Percentiles rank a stretch among this genome's conserved stretches.
Conservation (phyloP, 2,113 vertebrate species). For the Calyptomena viridis region DNA sequence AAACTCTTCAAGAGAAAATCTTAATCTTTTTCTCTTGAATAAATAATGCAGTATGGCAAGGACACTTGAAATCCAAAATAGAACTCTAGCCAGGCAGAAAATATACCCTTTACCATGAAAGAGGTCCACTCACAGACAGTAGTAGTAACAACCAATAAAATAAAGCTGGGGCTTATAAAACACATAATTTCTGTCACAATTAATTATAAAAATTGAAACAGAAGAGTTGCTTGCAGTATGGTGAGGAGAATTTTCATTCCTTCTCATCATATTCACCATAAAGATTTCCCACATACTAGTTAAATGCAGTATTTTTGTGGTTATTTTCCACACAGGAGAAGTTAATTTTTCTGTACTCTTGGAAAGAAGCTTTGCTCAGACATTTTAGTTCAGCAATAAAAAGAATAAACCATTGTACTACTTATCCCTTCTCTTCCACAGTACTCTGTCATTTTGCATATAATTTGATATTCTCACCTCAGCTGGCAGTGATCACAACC, state of each 20-base stretch:
- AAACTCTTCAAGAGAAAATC: slow-evolving; percentile 23
- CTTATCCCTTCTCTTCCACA: background rate
- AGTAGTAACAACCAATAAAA: slow-evolving; percentile 20
- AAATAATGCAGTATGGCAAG: slow-evolving; percentile 21
- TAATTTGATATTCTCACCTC: background rate
- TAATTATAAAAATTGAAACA: slow-evolving; percentile 24
- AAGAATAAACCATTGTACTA: background rate
- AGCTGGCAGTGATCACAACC: background rate
- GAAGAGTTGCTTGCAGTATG: background rate
- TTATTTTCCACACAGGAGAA: background rate
- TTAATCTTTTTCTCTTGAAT: slow-evolving; percentile 35
- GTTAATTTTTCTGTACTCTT: background rate
- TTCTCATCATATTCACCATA: background rate
- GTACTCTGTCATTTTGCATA: background rate
- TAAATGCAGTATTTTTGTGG: background rate
- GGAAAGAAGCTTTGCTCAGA: background rate
- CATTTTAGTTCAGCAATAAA: background rate
- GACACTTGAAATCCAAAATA: slow-evolving; percentile 24
- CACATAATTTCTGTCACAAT: slow-evolving; percentile 22
- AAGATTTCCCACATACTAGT: background rate
- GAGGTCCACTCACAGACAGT: background rate
- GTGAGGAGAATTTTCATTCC: background rate
- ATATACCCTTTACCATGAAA: background rate
- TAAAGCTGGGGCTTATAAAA: slow-evolving; percentile 6
- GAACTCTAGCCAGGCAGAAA: slow-evolving; percentile 10